Percentiles rank a stretch among this genome's conserved stretches.
phyloP scores from a whole-genome alignment of 2,113 vertebrate genomes.

The Leucosticte australis region DNA sequence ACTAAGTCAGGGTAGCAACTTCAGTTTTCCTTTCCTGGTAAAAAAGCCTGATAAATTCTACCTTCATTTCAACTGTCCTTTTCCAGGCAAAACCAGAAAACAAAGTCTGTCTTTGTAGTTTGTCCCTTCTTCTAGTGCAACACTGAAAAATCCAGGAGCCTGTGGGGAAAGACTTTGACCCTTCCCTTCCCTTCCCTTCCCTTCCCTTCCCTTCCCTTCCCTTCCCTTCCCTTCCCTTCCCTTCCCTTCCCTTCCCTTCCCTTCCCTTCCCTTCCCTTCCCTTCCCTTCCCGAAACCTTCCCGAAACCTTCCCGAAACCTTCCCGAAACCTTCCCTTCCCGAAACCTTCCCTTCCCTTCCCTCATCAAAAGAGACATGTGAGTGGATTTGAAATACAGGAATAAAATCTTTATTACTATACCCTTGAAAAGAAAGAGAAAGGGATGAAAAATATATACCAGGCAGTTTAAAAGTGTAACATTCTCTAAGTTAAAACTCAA shows the following conservation, averaged over 20 bases:
- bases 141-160: not conserved
- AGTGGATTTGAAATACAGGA: not conserved
- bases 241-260: not conserved
- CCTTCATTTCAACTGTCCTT: not conserved
- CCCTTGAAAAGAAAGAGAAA: not conserved
- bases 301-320: too few relatives aligned
- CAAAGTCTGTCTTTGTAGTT: not conserved
- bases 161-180: not conserved
- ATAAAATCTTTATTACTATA: not conserved
- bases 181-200: not conserved
- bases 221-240: not conserved
- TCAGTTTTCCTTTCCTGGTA: not conserved
- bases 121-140: not conserved
- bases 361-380: not conserved
- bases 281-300: too few relatives aligned
- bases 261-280: not conserved
- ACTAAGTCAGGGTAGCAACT: not conserved
- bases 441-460: not conserved
- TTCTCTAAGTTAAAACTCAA: not conserved
- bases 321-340: too few relatives aligned
- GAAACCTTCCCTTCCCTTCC: not conserved
- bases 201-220: not conserved
- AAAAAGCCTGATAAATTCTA: not conserved
- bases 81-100: not conserved
- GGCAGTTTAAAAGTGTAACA: not conserved